Conservation (phyloP, 2,113 vertebrate species). For the Elephas maximus region DNA sequence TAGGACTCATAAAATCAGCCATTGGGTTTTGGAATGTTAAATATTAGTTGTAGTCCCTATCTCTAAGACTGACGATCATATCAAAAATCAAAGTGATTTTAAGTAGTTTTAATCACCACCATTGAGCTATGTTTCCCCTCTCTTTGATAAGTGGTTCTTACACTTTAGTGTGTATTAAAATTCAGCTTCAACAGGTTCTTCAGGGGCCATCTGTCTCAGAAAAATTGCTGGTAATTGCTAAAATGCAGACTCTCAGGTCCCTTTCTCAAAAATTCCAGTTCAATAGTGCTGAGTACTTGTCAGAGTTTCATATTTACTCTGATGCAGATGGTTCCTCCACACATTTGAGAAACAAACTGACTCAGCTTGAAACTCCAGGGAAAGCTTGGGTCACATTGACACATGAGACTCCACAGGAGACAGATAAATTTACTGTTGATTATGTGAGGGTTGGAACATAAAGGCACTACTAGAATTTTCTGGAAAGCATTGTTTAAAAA, state of each 20-base stretch:
- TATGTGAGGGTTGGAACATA: background rate
- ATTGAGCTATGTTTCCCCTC: background rate
- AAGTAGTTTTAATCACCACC: background rate
- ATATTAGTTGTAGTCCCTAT: background rate
- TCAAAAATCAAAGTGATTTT: background rate
- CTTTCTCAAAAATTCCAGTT: background rate
- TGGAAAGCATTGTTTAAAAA: slow-evolving; percentile 33
- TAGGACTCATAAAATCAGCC: background rate
- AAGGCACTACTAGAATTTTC: slow-evolving; percentile 31
- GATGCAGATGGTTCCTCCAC: slow-evolving; percentile 35
- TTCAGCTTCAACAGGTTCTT: background rate
- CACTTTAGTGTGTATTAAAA: background rate
- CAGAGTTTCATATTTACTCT: background rate
- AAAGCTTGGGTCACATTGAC: slow-evolving; percentile 67
- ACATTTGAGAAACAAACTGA: slow-evolving; percentile 2
- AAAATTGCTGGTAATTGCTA: background rate
- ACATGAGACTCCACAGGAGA: slow-evolving; percentile 27
- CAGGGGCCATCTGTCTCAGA: background rate
- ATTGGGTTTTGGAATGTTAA: background rate
- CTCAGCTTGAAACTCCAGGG: slow-evolving; percentile 29
- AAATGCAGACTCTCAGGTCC: background rate
- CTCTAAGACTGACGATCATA: background rate
- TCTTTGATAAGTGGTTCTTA: background rate
- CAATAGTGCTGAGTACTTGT: background rate
- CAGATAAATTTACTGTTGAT: slow-evolving; percentile 42